Percentiles rank a stretch among this genome's conserved stretches.
These are phyloP conservation scores for Talpa occidentalis DNA, from an alignment of 2,113 vertebrate genomes.

Conservation along the genomic window DNA sequence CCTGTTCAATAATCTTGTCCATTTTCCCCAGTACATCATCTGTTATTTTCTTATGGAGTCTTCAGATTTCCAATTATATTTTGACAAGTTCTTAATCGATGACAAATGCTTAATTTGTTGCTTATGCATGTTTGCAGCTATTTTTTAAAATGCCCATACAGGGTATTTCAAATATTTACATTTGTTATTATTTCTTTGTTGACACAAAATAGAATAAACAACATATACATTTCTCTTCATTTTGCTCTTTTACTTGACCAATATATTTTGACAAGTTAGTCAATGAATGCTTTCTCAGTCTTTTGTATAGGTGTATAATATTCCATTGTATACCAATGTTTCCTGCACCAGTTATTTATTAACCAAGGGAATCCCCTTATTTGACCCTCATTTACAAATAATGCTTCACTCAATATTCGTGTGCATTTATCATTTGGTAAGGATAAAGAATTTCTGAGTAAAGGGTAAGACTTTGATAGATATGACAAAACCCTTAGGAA, in stretches of 20 bases:
- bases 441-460: not conserved
- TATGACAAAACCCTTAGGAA: not conserved
- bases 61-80: not conserved
- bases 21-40: not conserved
- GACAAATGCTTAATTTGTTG: not conserved
- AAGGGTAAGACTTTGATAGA: not conserved
- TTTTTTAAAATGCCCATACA: not conserved
- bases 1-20: not conserved
- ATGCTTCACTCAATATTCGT: not conserved
- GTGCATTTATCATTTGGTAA: not conserved
- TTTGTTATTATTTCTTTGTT: not conserved
- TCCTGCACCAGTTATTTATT: not conserved
- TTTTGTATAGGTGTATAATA: not conserved
- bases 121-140: not conserved
- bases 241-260: not conserved
- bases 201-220: not conserved
- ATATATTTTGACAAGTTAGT: not conserved
- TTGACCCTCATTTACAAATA: not conserved
- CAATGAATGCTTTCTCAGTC: not conserved
- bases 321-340: not conserved
- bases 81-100: not conserved
- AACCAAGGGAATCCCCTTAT: not conserved
- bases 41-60: conserved; percentile 3
- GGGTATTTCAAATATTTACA: not conserved
- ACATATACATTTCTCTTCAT: not conserved